These are phyloP conservation scores for Trisateles emortualis DNA, from an alignment of 2,888 invertebrate genomes.

Conservation along the genomic window DNA sequence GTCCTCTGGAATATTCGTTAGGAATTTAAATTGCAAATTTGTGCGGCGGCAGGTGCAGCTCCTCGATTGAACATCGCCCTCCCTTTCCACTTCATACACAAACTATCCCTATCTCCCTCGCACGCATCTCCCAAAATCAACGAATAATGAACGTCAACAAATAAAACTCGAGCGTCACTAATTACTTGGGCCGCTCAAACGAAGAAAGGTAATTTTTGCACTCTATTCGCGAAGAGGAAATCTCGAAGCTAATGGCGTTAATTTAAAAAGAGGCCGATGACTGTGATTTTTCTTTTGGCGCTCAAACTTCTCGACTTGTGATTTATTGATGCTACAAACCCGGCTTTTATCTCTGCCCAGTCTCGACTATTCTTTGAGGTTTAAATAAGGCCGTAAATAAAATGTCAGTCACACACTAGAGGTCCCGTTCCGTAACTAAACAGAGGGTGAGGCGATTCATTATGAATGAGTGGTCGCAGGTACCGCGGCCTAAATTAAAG, in stretches of 20 bases:
- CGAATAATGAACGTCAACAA: conserved; percentile 86
- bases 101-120: conserved; percentile 60
- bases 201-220: conserved; percentile 85
- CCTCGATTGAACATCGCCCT: conserved; percentile 68
- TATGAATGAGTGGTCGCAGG: conserved; percentile 76
- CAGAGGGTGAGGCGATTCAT: conserved; percentile 75
- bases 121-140: conserved; percentile 74
- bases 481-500: conserved; percentile 80
- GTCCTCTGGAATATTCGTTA: conserved; percentile 84
- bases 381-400: conserved; percentile 61
- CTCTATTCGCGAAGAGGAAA: conserved; percentile 83
- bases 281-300: conserved; percentile 80
- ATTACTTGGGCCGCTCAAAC: conserved; percentile 81
- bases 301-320: conserved; percentile 71
- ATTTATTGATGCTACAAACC: conserved; percentile 74
- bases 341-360: conserved; percentile 49
- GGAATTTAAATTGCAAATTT: conserved; percentile 87
- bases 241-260: conserved; percentile 85
- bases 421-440: conserved; percentile 67
- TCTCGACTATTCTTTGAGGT: conserved; percentile 45
- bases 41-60: conserved; percentile 84
- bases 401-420: conserved; percentile 75
- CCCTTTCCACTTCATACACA: conserved; percentile 67
- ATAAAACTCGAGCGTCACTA: conserved; percentile 87
- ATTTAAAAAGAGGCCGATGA: conserved; percentile 85